Percentiles rank a stretch among this genome's conserved stretches.
phyloP scores from a whole-genome alignment of 2,888 invertebrate genomes.

The Bombylius discolor region DNA sequence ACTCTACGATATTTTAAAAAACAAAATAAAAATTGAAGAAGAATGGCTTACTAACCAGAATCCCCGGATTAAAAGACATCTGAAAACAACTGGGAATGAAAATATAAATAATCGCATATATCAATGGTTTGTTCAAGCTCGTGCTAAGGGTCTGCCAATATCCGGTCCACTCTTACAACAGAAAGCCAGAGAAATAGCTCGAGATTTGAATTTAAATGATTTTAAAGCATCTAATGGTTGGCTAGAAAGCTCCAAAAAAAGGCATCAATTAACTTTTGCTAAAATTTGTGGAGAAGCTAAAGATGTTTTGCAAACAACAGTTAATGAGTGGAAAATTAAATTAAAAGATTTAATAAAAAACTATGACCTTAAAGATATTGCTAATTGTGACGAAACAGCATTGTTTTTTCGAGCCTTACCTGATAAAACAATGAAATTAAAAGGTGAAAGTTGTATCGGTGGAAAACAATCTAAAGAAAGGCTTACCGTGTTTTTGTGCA shows the following conservation, averaged over 20 bases:
- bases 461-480: constrained; percentile 20
- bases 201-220: background rate
- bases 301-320: too few species aligned
- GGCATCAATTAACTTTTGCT: background rate
- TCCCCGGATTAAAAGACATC: too few species aligned
- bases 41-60: too few species aligned
- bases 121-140: background rate
- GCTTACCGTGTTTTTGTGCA: constrained; percentile 18
- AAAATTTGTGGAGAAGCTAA: too few species aligned
- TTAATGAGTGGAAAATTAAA: too few species aligned
- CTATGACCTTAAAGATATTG: too few species aligned
- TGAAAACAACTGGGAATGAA: too few species aligned
- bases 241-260: background rate
- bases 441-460: constrained; percentile 19
- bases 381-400: too few species aligned
- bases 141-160: background rate
- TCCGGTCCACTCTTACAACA: background rate
- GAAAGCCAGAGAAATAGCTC: background rate
- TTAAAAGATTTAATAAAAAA: too few species aligned
- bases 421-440: constrained; percentile 17
- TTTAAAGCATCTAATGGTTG: background rate
- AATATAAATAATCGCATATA: background rate
- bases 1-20: too few species aligned
- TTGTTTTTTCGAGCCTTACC: too few species aligned
- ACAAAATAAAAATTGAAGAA: too few species aligned